Evolutionary conservation across 2,113 vertebrate species (phyloP).

Genomic region (Lampris incognitus): DNA sequence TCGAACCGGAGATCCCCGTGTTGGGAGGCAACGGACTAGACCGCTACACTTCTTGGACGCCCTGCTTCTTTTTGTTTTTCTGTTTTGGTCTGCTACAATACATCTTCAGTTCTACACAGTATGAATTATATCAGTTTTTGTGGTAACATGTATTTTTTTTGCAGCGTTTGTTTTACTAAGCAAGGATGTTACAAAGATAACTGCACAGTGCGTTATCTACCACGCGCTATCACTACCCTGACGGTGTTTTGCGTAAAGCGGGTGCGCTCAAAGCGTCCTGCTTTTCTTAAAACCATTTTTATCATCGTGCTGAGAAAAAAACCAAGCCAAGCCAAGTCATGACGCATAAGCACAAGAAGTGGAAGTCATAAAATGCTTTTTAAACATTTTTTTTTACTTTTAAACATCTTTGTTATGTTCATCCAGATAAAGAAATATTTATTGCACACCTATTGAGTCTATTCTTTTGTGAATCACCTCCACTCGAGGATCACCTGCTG

Average conservation of each 20-base stretch:
- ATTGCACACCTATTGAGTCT: constrained; percentile 5
- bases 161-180: background rate
- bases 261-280: background rate
- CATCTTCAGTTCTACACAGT: constrained; percentile 33
- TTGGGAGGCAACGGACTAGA: no score
- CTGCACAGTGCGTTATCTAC: background rate
- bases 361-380: no score
- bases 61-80: constrained; percentile 32
- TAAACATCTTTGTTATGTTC: no score
- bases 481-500: constrained; percentile 1
- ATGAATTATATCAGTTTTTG: no score
- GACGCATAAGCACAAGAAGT: no score
- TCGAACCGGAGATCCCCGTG: no score
- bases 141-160: background rate
- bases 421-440: background rate
- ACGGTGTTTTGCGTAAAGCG: background rate
- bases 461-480: constrained; percentile 8
- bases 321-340: no score
- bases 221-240: background rate
- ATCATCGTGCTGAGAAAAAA: no score
- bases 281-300: background rate
- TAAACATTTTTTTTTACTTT: no score
- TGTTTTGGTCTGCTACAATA: constrained; percentile 57
- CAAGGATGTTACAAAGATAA: background rate
- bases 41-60: constrained; percentile 4